Conservation (phyloP, 2,797 vertebrate genomes). For the Scyliorhinus canicula region DNA sequence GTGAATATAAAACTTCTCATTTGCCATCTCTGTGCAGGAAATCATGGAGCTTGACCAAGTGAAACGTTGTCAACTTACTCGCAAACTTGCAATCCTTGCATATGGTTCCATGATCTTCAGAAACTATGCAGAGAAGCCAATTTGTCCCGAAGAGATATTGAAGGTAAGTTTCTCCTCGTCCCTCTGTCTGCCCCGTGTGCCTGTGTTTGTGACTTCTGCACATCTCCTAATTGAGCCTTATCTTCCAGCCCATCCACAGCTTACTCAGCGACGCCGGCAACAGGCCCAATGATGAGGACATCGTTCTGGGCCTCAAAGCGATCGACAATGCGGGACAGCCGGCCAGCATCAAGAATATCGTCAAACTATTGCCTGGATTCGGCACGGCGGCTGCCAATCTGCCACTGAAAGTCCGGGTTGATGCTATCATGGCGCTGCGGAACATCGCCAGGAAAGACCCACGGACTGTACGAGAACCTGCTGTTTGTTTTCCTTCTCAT, state of each 20-base stretch:
- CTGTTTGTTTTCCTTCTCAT: background rate
- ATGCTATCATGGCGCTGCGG: constrained; percentile 52
- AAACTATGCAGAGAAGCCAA: constrained; percentile 56
- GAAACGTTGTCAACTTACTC: constrained; percentile 48
- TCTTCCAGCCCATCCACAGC: constrained; percentile 51
- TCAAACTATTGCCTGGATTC: constrained; percentile 52
- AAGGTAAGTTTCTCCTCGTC: constrained; percentile 57
- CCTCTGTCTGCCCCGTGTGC: background rate
- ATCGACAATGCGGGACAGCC: constrained; percentile 54
- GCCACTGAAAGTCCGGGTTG: constrained; percentile 41
- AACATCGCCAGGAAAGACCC: constrained; percentile 51
- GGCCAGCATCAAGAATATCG: constrained; percentile 52
- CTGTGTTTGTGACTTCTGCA: background rate
- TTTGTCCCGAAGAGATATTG: constrained; percentile 60
- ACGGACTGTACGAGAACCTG: constrained; percentile 48
- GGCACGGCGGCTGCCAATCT: constrained; percentile 44
- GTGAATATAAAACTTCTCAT: background rate
- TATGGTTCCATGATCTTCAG: constrained; percentile 72
- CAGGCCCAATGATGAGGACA: constrained; percentile 48
- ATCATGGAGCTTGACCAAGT: constrained; percentile 52
- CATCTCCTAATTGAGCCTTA: constrained; percentile 20
- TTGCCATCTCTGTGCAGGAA: constrained; percentile 50
- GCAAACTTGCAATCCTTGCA: constrained; percentile 58
- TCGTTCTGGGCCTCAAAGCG: constrained; percentile 52
- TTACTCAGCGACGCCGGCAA: constrained; percentile 50